phyloP scores from a whole-genome alignment of 2,888 invertebrate genomes.

The Scotopteryx bipunctaria region DNA sequence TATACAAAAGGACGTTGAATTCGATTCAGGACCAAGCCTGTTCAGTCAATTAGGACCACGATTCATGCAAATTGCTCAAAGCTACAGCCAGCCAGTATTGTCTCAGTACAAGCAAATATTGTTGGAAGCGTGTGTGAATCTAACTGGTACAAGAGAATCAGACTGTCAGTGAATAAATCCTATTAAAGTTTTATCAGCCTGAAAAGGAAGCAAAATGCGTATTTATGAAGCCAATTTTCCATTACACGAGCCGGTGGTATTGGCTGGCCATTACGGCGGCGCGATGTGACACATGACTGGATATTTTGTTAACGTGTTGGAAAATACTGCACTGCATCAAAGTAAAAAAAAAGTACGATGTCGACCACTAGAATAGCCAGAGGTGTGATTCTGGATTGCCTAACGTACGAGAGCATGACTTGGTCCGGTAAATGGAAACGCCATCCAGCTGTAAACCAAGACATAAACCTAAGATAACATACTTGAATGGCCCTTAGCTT shows the following conservation, averaged over 20 bases:
- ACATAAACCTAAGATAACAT: no score
- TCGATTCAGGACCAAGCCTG: neutral
- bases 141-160: neutral
- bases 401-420: neutral
- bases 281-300: slow-evolving; percentile 3
- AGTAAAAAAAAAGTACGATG: slow-evolving; percentile 3
- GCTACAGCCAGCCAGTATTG: neutral
- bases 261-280: slow-evolving; percentile 3
- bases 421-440: no score
- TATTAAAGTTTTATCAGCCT: neutral
- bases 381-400: no score
- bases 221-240: slow-evolving; percentile 5
- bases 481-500: no score
- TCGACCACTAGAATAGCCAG: no score
- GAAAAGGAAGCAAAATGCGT: neutral
- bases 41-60: neutral
- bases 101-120: neutral
- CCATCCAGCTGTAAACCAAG: no score
- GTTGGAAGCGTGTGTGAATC: neutral
- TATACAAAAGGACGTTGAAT: neutral
- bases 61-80: slow-evolving; percentile 1
- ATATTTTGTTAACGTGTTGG: slow-evolving; percentile 12
- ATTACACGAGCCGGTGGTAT: slow-evolving; percentile 1
- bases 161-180: no score
- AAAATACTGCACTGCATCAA: slow-evolving; percentile 20